Conservation (phyloP, 2,888 invertebrate genomes). For the Calameuta idolon region DNA sequence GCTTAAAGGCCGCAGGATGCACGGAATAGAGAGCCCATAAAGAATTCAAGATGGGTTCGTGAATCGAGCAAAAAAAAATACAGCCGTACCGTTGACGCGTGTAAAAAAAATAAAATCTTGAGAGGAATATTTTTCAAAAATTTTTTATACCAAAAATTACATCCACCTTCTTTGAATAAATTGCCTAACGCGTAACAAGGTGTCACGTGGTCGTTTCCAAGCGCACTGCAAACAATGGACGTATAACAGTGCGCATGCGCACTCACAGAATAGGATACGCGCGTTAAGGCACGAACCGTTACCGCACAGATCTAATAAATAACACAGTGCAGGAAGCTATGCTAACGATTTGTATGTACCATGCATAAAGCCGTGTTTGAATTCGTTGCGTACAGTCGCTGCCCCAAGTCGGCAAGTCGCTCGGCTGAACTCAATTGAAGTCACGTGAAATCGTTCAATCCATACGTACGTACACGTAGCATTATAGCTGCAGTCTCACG, state of each 20-base stretch:
- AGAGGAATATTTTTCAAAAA: background rate
- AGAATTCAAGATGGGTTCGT: background rate
- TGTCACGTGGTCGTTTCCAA: slow-evolving; percentile 17
- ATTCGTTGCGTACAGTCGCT: slow-evolving; percentile 5
- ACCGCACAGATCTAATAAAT: slow-evolving; percentile 51
- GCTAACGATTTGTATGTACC: slow-evolving; percentile 43
- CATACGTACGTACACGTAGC: background rate
- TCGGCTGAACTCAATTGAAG: background rate
- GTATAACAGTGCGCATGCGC: slow-evolving; percentile 19
- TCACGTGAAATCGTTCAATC: slow-evolving; percentile 8
- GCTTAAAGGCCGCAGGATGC: slow-evolving; percentile 40
- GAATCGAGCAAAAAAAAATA: too few relatives aligned
- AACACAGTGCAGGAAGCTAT: slow-evolving; percentile 45
- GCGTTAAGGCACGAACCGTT: slow-evolving; percentile 51
- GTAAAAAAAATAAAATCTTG: background rate
- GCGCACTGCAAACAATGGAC: slow-evolving; percentile 8
- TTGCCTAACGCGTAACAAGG: background rate
- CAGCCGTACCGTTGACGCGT: too few relatives aligned
- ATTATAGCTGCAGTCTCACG: background rate
- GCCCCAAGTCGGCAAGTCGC: background rate
- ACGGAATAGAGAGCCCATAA: background rate
- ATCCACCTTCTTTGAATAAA: background rate
- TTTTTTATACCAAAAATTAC: background rate
- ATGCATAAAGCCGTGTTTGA: slow-evolving; percentile 23
- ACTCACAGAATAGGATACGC: slow-evolving; percentile 17